Conservation (phyloP, 2,888 invertebrate genomes). For the Xanthorhoe spadicearia region DNA sequence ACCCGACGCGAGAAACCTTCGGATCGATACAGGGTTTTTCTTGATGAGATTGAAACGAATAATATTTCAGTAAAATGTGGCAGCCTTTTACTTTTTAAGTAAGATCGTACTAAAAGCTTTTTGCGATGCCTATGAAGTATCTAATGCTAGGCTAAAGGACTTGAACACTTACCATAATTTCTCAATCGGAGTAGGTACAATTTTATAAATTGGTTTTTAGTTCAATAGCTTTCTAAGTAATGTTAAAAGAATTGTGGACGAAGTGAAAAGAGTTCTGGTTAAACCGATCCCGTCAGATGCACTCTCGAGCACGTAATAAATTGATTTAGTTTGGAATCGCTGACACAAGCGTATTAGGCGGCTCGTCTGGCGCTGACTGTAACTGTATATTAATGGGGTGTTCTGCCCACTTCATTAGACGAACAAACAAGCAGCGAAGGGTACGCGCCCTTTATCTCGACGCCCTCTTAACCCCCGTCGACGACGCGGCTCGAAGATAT, state of each 20-base stretch:
- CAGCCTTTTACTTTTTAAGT: conserved; percentile 26
- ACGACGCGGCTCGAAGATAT: conserved; percentile 50
- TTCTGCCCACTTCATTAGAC: conserved; percentile 78
- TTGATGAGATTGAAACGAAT: conserved; percentile 31
- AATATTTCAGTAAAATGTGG: conserved; percentile 22
- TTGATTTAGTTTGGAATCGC: conserved; percentile 41
- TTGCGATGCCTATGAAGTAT: conserved; percentile 32
- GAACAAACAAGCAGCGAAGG: conserved; percentile 74
- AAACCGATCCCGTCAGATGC: conserved; percentile 33
- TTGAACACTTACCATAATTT: conserved; percentile 40
- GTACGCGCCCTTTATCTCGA: conserved; percentile 66
- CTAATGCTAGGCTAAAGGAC: conserved; percentile 38
- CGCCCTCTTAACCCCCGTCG: conserved; percentile 68
- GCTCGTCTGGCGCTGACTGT: conserved; percentile 59
- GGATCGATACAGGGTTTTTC: conserved; percentile 38
- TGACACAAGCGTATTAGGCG: conserved; percentile 50
- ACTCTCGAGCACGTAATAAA: conserved; percentile 39
- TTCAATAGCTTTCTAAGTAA: conserved; percentile 5
- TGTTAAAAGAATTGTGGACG: conserved; percentile 15
- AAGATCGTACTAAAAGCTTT: conserved; percentile 30
- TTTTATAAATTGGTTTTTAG: conserved; percentile 25
- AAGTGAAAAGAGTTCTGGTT: conserved; percentile 24
- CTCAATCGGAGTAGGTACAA: conserved; percentile 23
- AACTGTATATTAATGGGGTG: conserved; percentile 73
- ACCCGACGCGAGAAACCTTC: conserved; percentile 51